A percentile compares a stretch with the other conserved stretches of the same genome.
Evolutionary conservation across 2,797 vertebrate species (phyloP).

Genomic region (Simalia tracyae): DNA sequence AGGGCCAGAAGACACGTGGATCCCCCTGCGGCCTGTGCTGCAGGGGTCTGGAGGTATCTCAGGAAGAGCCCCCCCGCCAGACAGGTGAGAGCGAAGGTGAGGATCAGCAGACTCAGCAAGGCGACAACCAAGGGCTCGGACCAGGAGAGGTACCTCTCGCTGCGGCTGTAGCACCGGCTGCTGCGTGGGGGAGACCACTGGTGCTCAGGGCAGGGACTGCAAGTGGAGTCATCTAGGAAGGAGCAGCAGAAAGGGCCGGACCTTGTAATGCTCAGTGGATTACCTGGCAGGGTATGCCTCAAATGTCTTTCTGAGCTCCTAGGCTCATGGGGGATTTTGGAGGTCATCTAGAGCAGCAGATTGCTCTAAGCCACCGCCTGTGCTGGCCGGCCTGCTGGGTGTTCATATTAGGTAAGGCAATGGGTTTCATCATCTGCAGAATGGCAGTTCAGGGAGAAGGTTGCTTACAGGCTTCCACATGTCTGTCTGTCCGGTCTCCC

Average conservation of each 20-base stretch:
- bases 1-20: conserved; percentile 71
- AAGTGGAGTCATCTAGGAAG: conserved; percentile 65
- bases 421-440: too few species aligned
- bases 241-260: background rate
- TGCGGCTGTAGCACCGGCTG: conserved; percentile 74
- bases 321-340: too few species aligned
- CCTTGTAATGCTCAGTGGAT: background rate
- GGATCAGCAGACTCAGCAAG: conserved; percentile 61
- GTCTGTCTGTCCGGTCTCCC: background rate
- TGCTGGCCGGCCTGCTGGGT: too few species aligned
- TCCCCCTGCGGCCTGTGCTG: conserved; percentile 81
- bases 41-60: conserved; percentile 66
- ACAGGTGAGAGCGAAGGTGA: conserved; percentile 64
- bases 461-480: too few species aligned
- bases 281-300: background rate
- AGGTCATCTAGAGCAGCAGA: too few species aligned
- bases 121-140: conserved; percentile 56
- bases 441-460: too few species aligned
- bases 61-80: conserved; percentile 72
- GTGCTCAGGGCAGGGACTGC: conserved; percentile 73
- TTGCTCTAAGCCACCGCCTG: too few species aligned
- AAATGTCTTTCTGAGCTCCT: background rate
- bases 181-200: conserved; percentile 83
- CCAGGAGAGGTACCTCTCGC: conserved; percentile 78
- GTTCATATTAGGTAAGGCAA: too few species aligned